Conservation (phyloP, 2,113 vertebrate species). For the Hystrix brachyura region DNA sequence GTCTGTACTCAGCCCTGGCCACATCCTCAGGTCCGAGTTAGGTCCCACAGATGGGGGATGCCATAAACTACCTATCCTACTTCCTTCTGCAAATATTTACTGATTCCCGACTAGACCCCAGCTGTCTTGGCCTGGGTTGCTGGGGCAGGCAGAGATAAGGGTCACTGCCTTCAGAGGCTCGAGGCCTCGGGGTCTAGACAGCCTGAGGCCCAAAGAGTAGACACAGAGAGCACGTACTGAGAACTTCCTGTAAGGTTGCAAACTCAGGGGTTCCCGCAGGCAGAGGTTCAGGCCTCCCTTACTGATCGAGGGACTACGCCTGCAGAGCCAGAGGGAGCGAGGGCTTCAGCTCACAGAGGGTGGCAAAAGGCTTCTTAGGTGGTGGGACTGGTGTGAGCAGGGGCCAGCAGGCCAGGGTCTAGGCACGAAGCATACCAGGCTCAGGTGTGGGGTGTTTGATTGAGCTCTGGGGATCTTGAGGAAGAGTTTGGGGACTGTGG, state of each 20-base stretch:
- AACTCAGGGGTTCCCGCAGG: background rate
- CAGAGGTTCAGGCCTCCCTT: background rate
- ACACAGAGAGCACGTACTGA: constrained; percentile 6
- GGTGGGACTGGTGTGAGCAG: background rate
- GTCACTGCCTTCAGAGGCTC: background rate
- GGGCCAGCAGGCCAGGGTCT: background rate
- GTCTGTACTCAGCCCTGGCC: background rate
- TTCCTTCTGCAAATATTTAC: constrained; percentile 5
- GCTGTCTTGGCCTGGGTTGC: background rate
- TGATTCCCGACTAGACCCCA: background rate
- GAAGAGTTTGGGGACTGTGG: background rate
- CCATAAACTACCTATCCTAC: background rate
- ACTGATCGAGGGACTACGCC: background rate
- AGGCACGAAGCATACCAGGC: background rate
- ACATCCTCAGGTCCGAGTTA: background rate
- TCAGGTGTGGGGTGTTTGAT: background rate
- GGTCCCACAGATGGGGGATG: background rate
- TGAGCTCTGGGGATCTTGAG: background rate
- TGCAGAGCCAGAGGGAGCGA: background rate
- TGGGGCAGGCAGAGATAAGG: background rate
- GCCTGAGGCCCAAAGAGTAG: background rate
- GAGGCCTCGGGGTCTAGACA: background rate
- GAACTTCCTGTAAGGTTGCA: background rate
- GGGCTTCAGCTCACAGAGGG: background rate
- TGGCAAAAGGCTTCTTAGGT: background rate